Evolutionary conservation across 2,888 invertebrate species (phyloP), one percentile per base, ranked within the genome.

Genomic region (Lasius fuliginosus): DNA sequence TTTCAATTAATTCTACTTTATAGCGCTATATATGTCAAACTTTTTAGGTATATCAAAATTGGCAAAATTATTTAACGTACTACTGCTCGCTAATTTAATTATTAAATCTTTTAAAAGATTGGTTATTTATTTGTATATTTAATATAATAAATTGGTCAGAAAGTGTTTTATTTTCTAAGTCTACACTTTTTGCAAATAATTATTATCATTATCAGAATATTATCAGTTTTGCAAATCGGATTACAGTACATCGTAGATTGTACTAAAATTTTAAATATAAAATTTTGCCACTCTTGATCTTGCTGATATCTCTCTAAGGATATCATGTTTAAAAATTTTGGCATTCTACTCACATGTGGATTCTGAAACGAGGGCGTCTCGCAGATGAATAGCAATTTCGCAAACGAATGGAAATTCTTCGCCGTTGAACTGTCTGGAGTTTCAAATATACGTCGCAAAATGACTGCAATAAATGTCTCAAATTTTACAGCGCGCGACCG

Each of bases 401-500:
- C 12, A 33, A 76, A 65, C 27, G 12, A 5, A 36, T 64, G 33
- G 36, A 65, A 65, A 76, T 65, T 65, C 40, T 18, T 18, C 8
- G 53, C 27, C 15, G 36, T 76, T 67, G 56, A 67, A 67, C 36
- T 27, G 65, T 76, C 18, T 40, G 8, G 64, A 67, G 15, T 23
- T 23, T 5, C 30, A 33, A 56, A 33, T 68, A 30, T 67, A 12
- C 27, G 42, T 42, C 67, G 30, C 76, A 68, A 67, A 68, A 68
- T 30, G 67, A 23, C 15, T 30, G 68, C 56, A 33, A 77, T 67
- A 58, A 77, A 67, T 65, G 69, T 60, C 27, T 62, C 40, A 60
- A 77, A 83, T 77, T 83, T 77, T 77, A 77, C 53, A 64, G 69
- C 46, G 33, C 30, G 46, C 68, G 49, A 60, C 18, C 65, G 65